Conservation (phyloP, 2,888 invertebrate genomes). For the Meloe dianella region DNA sequence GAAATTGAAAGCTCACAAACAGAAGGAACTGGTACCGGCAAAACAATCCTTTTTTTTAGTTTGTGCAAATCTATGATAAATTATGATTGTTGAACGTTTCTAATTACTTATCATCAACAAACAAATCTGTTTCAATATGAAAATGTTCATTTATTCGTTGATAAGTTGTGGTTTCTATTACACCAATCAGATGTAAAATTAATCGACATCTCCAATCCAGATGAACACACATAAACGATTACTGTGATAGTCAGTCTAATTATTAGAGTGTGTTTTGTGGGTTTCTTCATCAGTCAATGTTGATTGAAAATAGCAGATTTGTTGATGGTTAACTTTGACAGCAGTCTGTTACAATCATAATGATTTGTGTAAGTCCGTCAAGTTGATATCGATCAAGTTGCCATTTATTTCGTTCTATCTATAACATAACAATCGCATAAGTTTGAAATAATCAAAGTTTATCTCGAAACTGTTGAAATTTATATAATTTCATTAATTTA, state of each 20-base stretch:
- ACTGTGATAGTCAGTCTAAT: constrained; percentile 30
- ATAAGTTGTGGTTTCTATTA: too few species aligned
- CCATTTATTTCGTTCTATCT: too few species aligned
- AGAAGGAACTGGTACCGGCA: constrained; percentile 33
- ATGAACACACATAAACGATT: constrained; percentile 38
- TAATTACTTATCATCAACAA: too few species aligned
- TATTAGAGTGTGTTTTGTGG: constrained; percentile 41
- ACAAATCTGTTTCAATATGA: too few species aligned
- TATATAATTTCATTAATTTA: too few species aligned
- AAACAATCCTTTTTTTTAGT: too few species aligned
- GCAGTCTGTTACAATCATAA: neutral
- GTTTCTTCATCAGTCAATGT: constrained; percentile 38
- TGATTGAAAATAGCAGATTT: neutral
- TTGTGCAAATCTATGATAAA: too few species aligned
- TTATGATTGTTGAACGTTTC: too few species aligned
- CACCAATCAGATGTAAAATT: constrained; percentile 29
- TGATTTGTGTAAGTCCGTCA: neutral
- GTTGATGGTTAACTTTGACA: neutral
- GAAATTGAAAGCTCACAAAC: constrained; percentile 40
- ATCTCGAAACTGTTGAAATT: too few species aligned
- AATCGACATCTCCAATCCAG: constrained; percentile 35
- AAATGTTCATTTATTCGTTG: too few species aligned
- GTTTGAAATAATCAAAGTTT: too few species aligned
- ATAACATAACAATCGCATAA: too few species aligned
- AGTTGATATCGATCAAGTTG: neutral